Evolutionary conservation across 2,888 invertebrate genomes (phyloP).

Genomic region (Panopea generosa): DNA sequence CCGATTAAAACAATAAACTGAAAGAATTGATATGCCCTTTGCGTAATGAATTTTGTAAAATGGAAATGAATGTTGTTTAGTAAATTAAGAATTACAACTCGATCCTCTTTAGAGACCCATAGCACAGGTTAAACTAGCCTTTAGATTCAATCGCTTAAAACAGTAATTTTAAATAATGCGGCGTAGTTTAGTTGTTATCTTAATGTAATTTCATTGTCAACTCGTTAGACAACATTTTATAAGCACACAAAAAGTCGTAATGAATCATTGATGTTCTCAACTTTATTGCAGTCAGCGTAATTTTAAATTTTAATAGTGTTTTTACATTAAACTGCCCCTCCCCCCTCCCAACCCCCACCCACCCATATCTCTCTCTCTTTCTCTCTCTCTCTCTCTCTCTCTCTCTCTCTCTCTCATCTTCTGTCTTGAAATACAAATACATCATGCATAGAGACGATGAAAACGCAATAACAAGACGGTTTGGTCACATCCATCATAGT

Average conservation of each 20-base stretch:
- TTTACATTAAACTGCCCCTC: neutral
- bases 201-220: no score
- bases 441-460: no score
- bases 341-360: neutral
- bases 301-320: no score
- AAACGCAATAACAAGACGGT: no score
- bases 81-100: slow-evolving; percentile 47
- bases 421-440: no score
- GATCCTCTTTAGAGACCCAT: slow-evolving; percentile 20
- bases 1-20: slow-evolving; percentile 31
- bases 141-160: slow-evolving; percentile 22
- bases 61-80: slow-evolving; percentile 36
- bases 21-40: slow-evolving; percentile 42
- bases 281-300: no score
- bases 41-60: slow-evolving; percentile 38
- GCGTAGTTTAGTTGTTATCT: no score
- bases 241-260: no score
- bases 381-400: neutral
- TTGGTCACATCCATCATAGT: neutral
- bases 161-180: neutral
- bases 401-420: neutral
- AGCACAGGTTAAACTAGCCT: slow-evolving; percentile 35
- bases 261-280: no score
- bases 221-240: no score
- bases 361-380: neutral